Percentiles rank a stretch among this genome's conserved stretches.
Conservation (phyloP, 2,113 vertebrate genomes). For the Collichthys lucidus region DNA sequence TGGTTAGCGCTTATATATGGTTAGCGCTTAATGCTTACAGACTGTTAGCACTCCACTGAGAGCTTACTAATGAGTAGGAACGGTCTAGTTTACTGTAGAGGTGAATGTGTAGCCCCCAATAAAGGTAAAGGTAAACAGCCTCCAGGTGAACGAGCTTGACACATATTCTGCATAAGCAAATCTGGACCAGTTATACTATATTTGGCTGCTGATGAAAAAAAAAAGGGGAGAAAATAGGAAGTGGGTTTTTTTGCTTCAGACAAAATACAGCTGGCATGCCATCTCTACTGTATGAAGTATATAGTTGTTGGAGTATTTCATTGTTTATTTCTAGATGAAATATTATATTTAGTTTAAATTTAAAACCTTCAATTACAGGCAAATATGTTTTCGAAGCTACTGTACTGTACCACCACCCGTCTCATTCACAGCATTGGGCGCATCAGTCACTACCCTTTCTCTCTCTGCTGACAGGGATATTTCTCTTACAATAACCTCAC, state of each 20-base stretch:
- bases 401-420: not conserved
- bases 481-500: slow-evolving; percentile 34
- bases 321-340: slow-evolving; percentile 23
- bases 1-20: not conserved
- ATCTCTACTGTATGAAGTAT: slow-evolving; percentile 21
- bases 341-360: slow-evolving; percentile 15
- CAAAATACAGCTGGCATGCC: slow-evolving; percentile 13
- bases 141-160: slow-evolving; percentile 43
- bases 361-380: slow-evolving; percentile 9
- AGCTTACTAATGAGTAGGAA: slow-evolving; percentile 38
- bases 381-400: slow-evolving; percentile 1
- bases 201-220: slow-evolving; percentile 19
- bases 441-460: slow-evolving; percentile 25
- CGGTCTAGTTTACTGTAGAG: slow-evolving; percentile 22
- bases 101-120: slow-evolving; percentile 30
- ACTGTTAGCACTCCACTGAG: slow-evolving; percentile 28
- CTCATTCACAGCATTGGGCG: slow-evolving; percentile 21
- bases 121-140: slow-evolving; percentile 42
- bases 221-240: not conserved
- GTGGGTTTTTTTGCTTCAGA: slow-evolving; percentile 1
- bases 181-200: slow-evolving; percentile 40
- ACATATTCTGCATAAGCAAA: slow-evolving; percentile 45
- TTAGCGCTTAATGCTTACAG: slow-evolving; percentile 9
- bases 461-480: slow-evolving; percentile 24
- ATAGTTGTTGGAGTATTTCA: slow-evolving; percentile 19